phyloP scores from a whole-genome alignment of 1,140 invertebrate genomes.

The Oreohelix idahoensis region DNA sequence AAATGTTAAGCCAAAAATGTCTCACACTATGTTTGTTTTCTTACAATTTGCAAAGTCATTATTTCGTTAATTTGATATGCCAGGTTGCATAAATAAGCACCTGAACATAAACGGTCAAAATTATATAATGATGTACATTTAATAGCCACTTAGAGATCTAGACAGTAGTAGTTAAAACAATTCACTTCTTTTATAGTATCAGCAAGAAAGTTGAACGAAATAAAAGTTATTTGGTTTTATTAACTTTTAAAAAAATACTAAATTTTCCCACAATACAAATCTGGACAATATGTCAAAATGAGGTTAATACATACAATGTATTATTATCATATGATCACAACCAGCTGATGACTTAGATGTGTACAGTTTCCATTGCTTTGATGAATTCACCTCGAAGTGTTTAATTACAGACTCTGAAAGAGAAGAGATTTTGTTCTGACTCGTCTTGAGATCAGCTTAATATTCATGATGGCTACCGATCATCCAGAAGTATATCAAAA shows the following conservation, averaged over 20 bases:
- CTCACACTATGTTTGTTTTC: background rate
- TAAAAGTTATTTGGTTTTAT: too few relatives aligned
- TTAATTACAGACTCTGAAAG: background rate
- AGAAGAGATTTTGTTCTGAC: background rate
- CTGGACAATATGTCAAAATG: background rate
- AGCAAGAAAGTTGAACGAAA: too few relatives aligned
- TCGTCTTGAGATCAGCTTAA: background rate
- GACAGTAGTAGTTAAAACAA: too few relatives aligned
- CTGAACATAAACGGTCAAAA: too few relatives aligned
- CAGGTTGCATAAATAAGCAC: background rate
- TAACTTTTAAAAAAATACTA: too few relatives aligned
- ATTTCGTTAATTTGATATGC: background rate
- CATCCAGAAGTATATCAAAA: background rate
- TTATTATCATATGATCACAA: background rate
- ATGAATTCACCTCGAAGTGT: background rate
- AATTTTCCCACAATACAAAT: background rate
- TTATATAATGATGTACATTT: too few relatives aligned
- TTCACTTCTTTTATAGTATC: too few relatives aligned
- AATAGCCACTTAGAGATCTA: too few relatives aligned
- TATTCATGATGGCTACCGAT: constrained; percentile 5
- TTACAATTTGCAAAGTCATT: background rate
- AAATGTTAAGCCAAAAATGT: too few relatives aligned
- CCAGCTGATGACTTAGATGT: background rate
- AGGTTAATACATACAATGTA: background rate
- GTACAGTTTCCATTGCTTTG: background rate